These are phyloP conservation scores for Cephus runcator DNA, from an alignment of 2,888 invertebrate genomes.

Conservation along the genomic window DNA sequence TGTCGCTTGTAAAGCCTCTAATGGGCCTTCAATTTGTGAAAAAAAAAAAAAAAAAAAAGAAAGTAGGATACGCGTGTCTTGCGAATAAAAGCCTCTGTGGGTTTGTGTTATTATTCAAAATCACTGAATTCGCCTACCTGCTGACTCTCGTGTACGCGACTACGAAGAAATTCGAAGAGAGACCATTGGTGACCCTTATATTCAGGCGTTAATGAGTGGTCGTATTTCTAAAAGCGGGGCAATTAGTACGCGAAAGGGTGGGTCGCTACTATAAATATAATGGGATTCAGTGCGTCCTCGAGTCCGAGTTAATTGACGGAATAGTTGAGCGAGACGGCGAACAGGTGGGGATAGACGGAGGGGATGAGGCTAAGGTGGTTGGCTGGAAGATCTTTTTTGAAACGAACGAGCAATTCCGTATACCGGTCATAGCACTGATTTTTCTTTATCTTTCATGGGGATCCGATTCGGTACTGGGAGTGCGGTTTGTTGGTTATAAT, in stretches of 20 bases:
- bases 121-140: background rate
- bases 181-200: background rate
- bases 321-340: background rate
- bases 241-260: conserved; percentile 1
- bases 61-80: background rate
- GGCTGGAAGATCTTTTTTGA: background rate
- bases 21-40: background rate
- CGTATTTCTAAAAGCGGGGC: background rate
- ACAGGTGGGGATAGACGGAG: background rate
- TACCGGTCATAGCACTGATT: background rate
- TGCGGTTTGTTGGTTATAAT: too few species aligned
- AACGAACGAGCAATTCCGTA: background rate
- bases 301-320: background rate
- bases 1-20: background rate
- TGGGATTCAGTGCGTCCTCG: background rate
- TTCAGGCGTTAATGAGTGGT: background rate
- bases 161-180: background rate
- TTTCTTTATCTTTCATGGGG: background rate
- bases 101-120: background rate
- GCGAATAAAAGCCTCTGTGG: background rate
- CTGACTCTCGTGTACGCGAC: background rate
- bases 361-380: background rate
- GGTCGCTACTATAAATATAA: background rate
- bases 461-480: background rate
- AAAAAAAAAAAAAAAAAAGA: background rate